phyloP scores from a whole-genome alignment of 2,113 vertebrate species.

The Rhabdornis inornatus region DNA sequence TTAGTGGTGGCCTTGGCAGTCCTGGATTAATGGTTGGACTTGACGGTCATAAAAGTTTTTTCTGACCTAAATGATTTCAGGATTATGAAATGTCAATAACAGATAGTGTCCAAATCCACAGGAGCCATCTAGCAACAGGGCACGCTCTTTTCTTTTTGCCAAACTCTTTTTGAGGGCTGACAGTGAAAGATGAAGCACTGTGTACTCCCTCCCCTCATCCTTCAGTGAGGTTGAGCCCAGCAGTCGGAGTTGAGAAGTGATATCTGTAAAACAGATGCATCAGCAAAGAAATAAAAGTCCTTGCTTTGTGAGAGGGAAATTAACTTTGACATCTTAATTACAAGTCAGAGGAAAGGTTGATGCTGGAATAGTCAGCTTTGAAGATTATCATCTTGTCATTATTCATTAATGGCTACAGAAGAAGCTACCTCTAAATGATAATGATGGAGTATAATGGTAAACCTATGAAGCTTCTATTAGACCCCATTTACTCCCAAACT shows the following conservation, averaged over 20 bases:
- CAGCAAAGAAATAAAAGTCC: conserved; percentile 8
- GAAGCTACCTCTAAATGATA: conserved; percentile 39
- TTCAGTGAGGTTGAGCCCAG: neutral
- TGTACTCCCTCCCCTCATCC: neutral
- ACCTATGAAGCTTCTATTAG: neutral
- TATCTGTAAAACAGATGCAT: conserved; percentile 37
- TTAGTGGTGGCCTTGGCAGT: neutral
- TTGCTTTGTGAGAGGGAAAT: conserved; percentile 52
- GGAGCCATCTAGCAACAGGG: neutral
- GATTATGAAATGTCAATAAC: neutral
- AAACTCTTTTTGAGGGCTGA: neutral
- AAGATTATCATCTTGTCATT: conserved; percentile 68
- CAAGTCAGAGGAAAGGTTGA: conserved; percentile 57
- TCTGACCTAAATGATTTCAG: neutral
- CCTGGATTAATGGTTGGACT: neutral
- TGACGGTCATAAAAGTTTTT: neutral
- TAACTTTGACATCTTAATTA: conserved; percentile 68
- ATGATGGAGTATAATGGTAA: conserved; percentile 38
- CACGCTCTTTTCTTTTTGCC: neutral
- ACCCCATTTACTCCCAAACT: neutral
- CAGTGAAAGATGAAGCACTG: neutral
- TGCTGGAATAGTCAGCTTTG: conserved; percentile 49
- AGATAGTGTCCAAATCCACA: neutral
- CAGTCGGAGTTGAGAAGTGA: neutral
- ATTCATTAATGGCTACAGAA: conserved; percentile 64